Conservation (phyloP, 2,113 vertebrate species). For the Dendrocopos noguchii region DNA sequence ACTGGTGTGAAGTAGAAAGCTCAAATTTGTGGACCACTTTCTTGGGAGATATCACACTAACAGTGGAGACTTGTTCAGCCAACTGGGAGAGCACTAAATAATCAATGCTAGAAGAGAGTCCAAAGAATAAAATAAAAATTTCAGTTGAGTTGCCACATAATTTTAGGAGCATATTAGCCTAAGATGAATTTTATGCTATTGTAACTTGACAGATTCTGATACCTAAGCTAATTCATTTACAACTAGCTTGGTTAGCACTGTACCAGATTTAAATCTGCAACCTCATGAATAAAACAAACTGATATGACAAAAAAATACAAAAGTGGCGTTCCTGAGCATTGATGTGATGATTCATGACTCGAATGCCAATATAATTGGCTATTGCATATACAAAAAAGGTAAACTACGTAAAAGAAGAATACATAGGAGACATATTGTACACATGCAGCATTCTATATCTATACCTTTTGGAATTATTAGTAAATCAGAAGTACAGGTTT, state of each 20-base stretch:
- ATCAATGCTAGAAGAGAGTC: not conserved
- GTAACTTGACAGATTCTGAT: not conserved
- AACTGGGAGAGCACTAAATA: not conserved
- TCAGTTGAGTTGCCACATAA: not conserved
- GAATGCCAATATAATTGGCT: not conserved
- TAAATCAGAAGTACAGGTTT: not conserved
- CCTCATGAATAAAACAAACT: not conserved
- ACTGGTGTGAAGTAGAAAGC: not conserved
- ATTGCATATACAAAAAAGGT: not conserved
- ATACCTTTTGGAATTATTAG: not conserved
- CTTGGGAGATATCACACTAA: not conserved
- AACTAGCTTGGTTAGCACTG: not conserved
- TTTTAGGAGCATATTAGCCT: not conserved
- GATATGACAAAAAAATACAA: not conserved
- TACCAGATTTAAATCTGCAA: not conserved
- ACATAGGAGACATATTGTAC: not conserved
- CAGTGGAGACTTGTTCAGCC: not conserved
- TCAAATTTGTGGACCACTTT: not conserved
- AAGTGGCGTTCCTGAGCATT: not conserved
- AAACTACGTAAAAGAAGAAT: not conserved
- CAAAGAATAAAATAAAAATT: not conserved
- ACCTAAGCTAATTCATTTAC: not conserved
- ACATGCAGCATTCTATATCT: not conserved
- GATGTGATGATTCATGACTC: not conserved
- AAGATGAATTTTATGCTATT: not conserved